These are phyloP conservation scores for Pygocentrus nattereri DNA, from an alignment of 2,797 vertebrate species.

Conservation along the genomic window DNA sequence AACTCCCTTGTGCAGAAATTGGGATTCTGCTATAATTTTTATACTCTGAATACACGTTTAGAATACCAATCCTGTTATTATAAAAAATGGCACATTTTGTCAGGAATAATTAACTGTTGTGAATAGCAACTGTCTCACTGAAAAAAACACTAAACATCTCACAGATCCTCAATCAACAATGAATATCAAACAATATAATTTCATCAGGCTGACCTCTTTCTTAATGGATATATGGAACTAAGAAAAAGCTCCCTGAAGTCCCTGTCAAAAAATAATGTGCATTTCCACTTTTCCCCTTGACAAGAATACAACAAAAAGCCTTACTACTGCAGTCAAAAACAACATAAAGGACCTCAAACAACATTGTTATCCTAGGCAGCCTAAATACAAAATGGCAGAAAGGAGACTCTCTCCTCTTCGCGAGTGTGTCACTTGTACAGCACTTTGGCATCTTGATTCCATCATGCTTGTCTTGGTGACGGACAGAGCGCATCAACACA, in stretches of 20 bases:
- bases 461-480: conserved; percentile 56
- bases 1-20: too few species aligned
- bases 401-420: conserved; percentile 26
- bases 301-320: not conserved
- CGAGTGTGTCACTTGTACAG: conserved; percentile 29
- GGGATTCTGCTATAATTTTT: too few species aligned
- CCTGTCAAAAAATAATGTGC: conserved; percentile 49
- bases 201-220: not conserved
- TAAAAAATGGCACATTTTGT: not conserved
- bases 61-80: too few species aligned
- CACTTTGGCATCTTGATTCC: conserved; percentile 55
- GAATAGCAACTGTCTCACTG: too few species aligned
- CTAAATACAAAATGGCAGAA: conserved; percentile 46
- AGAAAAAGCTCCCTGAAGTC: conserved; percentile 17
- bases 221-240: conserved; percentile 9
- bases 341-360: conserved; percentile 28
- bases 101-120: not conserved
- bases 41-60: too few species aligned
- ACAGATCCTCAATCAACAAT: not conserved
- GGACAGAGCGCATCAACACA: conserved; percentile 53
- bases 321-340: conserved; percentile 32
- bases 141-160: not conserved
- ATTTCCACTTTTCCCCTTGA: conserved; percentile 39
- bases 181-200: not conserved
- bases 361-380: conserved; percentile 29